Evolutionary conservation across 2,113 vertebrate species (phyloP), one percentile per base, ranked within the genome.

Genomic region (Bubo blakistoni): DNA sequence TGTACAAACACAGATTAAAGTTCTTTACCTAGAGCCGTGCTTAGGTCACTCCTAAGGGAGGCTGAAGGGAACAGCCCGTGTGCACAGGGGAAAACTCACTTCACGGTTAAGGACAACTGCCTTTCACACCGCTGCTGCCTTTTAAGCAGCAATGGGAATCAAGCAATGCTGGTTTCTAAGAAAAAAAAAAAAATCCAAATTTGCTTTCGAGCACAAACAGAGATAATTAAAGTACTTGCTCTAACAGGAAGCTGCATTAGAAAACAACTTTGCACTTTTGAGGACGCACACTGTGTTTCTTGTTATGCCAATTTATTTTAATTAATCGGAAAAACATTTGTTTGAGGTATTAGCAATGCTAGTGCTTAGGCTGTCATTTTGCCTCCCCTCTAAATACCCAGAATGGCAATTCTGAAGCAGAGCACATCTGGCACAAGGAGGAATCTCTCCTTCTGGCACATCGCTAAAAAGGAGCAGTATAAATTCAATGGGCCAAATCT

Each of bases 261-360:
- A 94, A 97, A 95, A 94, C 90, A 94, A 82, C 88, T 91, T 91
- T 69, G 72, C 94, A 89, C 74, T 96, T 96, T 91, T 78, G 77
- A 95, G 71, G 77, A 95, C 0, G 3, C 83, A 86, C 74, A 89
- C 90, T 90, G 78, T 73, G 88, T 74, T 93, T 92, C 91, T 96
- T 92, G 57, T 79, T 92, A 91, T 84, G 94, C 69, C 94, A 96
- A 94, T 96, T 97, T 92, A 96, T 92, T 96, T 94, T 93, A 96
- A 97, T 97, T 97, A 96, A 97, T 96, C 10, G 4, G 67, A 80
- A 96, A 96, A 96, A 88, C 87, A 82, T 93, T 97, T 96, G 92
- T 92, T 96, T 84, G 82, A 89, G 86, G 82, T 87, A 90, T 95
- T 94, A 92, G 94, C 79, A 29, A 69, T 42, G 55, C 63, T 77